A percentile compares a stretch with the other conserved stretches of the same genome.
phyloP scores from a whole-genome alignment of 2,113 vertebrate species.

The Tragelaphus imberbis region DNA sequence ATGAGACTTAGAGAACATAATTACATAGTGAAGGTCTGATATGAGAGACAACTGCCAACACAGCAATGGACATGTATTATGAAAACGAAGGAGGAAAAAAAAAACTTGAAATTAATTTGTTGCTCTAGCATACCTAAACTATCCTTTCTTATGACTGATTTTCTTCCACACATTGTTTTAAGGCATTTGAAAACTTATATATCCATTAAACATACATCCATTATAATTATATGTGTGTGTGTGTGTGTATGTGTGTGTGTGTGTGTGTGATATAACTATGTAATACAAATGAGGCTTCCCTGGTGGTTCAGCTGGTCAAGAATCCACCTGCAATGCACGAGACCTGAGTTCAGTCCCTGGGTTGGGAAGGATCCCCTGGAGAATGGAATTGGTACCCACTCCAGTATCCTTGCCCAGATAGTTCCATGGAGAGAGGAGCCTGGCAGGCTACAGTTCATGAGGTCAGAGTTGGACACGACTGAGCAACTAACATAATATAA shows the following conservation, averaged over 20 bases:
- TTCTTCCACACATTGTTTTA: background rate
- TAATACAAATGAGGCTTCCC: background rate
- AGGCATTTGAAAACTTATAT: background rate
- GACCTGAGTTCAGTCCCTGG: background rate
- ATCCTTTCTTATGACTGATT: background rate
- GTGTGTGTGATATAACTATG: background rate
- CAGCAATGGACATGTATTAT: background rate
- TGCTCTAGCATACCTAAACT: background rate
- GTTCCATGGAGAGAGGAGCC: background rate
- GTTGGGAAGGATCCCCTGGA: background rate
- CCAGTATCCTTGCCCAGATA: background rate
- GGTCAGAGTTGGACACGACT: fast-evolving
- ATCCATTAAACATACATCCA: background rate
- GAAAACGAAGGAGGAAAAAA: background rate
- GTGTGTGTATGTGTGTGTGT: background rate
- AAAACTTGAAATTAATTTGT: background rate
- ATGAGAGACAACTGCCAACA: background rate
- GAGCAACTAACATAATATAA: background rate
- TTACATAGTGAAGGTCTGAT: background rate
- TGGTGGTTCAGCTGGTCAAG: background rate
- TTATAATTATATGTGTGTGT: background rate
- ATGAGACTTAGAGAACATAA: background rate
- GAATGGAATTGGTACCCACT: background rate
- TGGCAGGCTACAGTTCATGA: background rate
- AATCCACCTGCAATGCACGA: background rate